Percentiles rank a stretch among this genome's conserved stretches.
phyloP scores from a whole-genome alignment of 2,797 vertebrate genomes.

The Chaunax sp. region DNA sequence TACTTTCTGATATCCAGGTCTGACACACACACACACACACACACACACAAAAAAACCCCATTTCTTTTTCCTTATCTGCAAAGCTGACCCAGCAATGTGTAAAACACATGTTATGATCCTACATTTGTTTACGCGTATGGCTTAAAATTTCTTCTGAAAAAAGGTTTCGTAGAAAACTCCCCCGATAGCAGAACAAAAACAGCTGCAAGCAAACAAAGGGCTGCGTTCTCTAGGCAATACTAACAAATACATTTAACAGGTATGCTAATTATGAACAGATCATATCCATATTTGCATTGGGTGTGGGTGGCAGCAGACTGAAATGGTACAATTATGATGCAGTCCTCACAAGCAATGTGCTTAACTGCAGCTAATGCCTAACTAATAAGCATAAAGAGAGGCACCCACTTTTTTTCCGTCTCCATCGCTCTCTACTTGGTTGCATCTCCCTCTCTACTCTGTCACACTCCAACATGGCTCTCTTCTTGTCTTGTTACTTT shows the following conservation, averaged over 20 bases:
- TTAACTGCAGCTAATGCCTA: slow-evolving; percentile 71
- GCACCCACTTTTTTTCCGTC: slow-evolving; percentile 45
- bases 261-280: slow-evolving; percentile 77
- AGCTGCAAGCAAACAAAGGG: slow-evolving; percentile 60
- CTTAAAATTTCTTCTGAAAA: slow-evolving; percentile 52
- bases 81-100: slow-evolving; percentile 10
- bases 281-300: slow-evolving; percentile 69
- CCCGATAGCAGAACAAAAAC: slow-evolving; percentile 53
- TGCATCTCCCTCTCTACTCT: slow-evolving; percentile 42
- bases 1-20: slow-evolving; percentile 40
- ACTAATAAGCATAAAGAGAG: slow-evolving; percentile 71
- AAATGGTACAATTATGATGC: slow-evolving; percentile 68
- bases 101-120: slow-evolving; percentile 29
- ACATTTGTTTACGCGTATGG: slow-evolving; percentile 48
- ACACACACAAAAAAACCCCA: background rate
- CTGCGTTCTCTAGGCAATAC: slow-evolving; percentile 62
- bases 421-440: slow-evolving; percentile 43
- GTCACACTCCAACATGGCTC: slow-evolving; percentile 62
- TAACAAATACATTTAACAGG: slow-evolving; percentile 73
- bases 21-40: slow-evolving; percentile 20
- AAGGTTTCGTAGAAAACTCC: slow-evolving; percentile 42
- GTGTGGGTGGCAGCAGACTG: slow-evolving; percentile 72
- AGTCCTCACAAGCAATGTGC: slow-evolving; percentile 69
- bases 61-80: slow-evolving; percentile 32
- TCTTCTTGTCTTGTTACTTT: slow-evolving; percentile 63